Evolutionary conservation across 2,113 vertebrate genomes (phyloP), one percentile per base, ranked within the genome.

Genomic region (Gymnocephalus cernua): DNA sequence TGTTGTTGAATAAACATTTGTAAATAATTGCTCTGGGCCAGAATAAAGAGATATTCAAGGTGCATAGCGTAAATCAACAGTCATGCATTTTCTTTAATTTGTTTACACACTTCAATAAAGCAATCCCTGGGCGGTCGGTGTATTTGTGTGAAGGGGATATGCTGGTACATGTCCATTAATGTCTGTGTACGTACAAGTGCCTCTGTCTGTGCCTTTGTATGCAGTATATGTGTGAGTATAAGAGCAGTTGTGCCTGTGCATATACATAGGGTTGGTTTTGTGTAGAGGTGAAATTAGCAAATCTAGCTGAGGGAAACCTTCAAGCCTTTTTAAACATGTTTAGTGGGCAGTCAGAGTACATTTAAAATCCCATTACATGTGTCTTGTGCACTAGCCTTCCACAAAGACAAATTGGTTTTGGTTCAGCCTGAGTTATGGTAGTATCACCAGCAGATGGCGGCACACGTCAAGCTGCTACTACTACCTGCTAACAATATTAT

Each of bases 371-470:
- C 21, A 69, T 45, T 11, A 18, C 54, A 77, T 41, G 53, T 27
- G 19, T 15, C 11, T 53, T 10, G 3, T 62, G 14, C 5, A 12
- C 12, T 6, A 0, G 13, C 14, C 19, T 53, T 66, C 18, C 27
- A 65, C 23, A 23, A 70, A 64, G 53, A 64, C 38, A 62, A 21
- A 71, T 4, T 35, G 35, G 25, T 48, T 79, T 51, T 27, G 48
- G 32, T 65, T 83, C 50, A 68, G 1, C 58, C 18, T 75, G 56
- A 81, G 4, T 19, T 82, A 23, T 19, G 13, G 2, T 7, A 1
- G 15, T 0, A 23, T 56, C 8, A 70, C 91, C 95, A 94, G 84
- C 77, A 95, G 95, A 91, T 83, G 94, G 87, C 92, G 74, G 83
- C 87, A 91, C 25, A 77, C 3, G 11, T 83, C 76, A 87, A 84